phyloP scores from a whole-genome alignment of 2,888 invertebrate species.

The Halictus ligatus region DNA sequence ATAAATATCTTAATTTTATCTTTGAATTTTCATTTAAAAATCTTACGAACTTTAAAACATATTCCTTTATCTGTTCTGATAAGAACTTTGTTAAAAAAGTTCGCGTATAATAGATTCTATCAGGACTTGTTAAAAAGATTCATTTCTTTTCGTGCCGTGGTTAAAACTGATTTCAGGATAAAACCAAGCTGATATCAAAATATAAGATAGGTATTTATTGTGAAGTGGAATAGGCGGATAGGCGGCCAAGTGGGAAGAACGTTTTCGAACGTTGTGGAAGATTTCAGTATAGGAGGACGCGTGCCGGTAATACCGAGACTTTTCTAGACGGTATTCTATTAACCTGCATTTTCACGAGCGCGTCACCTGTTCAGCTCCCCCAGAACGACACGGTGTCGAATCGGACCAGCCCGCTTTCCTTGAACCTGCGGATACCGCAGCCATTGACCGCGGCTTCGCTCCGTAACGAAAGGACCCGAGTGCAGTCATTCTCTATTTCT shows the following conservation, averaged over 20 bases:
- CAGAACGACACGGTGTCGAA: conserved; percentile 75
- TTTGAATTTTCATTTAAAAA: no score
- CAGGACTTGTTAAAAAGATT: no score
- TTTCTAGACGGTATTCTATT: conserved; percentile 52
- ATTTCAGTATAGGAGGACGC: conserved; percentile 3
- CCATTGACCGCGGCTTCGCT: conserved; percentile 81
- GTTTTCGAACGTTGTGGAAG: conserved; percentile 7
- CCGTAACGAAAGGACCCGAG: conserved; percentile 72
- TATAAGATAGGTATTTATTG: no score
- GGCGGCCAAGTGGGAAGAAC: neutral
- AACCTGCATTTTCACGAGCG: conserved; percentile 74
- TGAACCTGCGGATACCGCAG: conserved; percentile 83
- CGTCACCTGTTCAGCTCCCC: conserved; percentile 75
- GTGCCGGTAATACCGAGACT: conserved; percentile 28
- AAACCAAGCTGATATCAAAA: no score
- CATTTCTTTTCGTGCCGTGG: no score
- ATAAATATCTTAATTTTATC: no score
- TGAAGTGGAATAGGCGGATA: neutral
- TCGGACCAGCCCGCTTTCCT: conserved; percentile 83
- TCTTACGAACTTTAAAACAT: no score
- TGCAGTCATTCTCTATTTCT: conserved; percentile 59
- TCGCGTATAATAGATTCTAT: no score
- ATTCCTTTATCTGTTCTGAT: no score
- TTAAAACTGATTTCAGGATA: no score
- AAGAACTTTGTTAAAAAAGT: no score